Base-by-base conservation (phyloP, 2,797 vertebrate species). In the Huso huso region DNA sequence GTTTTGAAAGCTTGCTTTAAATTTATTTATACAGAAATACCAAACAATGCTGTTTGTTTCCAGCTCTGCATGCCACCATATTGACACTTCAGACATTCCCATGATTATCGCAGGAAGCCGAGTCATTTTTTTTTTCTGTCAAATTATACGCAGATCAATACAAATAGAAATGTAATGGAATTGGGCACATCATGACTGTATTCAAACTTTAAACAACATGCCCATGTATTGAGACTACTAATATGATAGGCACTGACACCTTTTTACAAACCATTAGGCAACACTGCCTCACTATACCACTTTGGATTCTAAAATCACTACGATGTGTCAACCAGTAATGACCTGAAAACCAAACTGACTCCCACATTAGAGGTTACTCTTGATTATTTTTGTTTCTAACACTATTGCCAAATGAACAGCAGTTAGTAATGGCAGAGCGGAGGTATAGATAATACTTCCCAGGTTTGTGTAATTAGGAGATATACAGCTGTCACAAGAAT, bases 101-200 rank as follows among this genome's bases (percentile, higher is more conserved):
- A 89, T 89, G 81, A 85, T 37, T 37, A 37, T 37, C 37, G 5
- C 37, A 37, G 37, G 37, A 37, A 37, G 37, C 76, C 74, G 65
- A 69, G 74, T 78, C 79, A 85, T 88, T 82, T 87, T 80, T 87
- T 87, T 83, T 80, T 37, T 37, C 37, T 37, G 86, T 87, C 88
- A 87, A 89, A 87, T 74, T 73, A 73, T 67, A 73, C 78, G 81
- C 85, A 87, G 87, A 89, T 88, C 89, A 87, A 89, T 82, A 84
- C 85, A 77, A 81, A 84, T 89, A 88, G 87, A 77, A 83, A 82
- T 88, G 86, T 81, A 83, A 77, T 80, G 76, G 78, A 85, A 82
- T 79, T 79, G 79, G 70, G 72, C 72, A 62, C 79, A 76, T 76
- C 79, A 77, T 85, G 88, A 88, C 89, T 89, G 84, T 84, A 75